A percentile compares a stretch with the other conserved stretches of the same genome.
These are phyloP conservation scores for Epinephelus coioides DNA, from an alignment of 2,797 vertebrate species.

Conservation along the genomic window DNA sequence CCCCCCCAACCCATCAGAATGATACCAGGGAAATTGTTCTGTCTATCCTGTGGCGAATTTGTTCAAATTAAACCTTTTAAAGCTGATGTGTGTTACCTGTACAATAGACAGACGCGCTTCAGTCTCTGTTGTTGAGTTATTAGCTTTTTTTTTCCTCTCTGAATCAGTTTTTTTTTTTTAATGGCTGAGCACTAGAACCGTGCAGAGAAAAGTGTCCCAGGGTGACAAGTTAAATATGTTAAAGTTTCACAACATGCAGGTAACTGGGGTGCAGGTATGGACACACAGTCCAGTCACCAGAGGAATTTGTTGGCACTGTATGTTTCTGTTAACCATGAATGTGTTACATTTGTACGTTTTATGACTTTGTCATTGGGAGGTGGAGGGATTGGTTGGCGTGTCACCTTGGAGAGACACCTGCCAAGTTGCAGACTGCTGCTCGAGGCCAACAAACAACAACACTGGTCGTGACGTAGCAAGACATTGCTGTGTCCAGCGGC, in stretches of 20 bases:
- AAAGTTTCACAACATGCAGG: conserved; percentile 9
- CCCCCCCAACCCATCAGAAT: conserved; percentile 25
- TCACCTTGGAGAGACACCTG: too few species aligned
- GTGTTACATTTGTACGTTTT: too few species aligned
- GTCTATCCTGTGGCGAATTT: conserved; percentile 65
- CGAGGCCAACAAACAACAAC: too few species aligned
- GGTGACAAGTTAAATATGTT: background rate
- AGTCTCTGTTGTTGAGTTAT: conserved; percentile 25
- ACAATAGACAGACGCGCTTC: conserved; percentile 27
- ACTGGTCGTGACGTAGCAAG: too few species aligned
- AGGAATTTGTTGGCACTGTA: too few species aligned
- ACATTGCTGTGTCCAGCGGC: too few species aligned
- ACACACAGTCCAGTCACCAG: background rate
- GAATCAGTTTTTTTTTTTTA: conserved; percentile 33
- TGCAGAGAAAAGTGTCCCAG: conserved; percentile 18
- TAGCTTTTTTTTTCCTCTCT: conserved; percentile 9
- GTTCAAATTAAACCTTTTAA: conserved; percentile 66
- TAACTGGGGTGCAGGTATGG: background rate
- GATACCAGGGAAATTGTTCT: conserved; percentile 58
- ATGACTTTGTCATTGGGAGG: too few species aligned
- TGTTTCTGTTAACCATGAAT: too few species aligned
- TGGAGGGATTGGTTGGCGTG: too few species aligned
- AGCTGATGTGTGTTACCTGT: conserved; percentile 49
- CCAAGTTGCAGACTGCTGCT: too few species aligned
- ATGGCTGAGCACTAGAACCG: conserved; percentile 8